A percentile compares a stretch with the other conserved stretches of the same genome.
These are phyloP conservation scores for Drosophila meridiana DNA, from an alignment of 2,888 invertebrate species.

Conservation along the genomic window DNA sequence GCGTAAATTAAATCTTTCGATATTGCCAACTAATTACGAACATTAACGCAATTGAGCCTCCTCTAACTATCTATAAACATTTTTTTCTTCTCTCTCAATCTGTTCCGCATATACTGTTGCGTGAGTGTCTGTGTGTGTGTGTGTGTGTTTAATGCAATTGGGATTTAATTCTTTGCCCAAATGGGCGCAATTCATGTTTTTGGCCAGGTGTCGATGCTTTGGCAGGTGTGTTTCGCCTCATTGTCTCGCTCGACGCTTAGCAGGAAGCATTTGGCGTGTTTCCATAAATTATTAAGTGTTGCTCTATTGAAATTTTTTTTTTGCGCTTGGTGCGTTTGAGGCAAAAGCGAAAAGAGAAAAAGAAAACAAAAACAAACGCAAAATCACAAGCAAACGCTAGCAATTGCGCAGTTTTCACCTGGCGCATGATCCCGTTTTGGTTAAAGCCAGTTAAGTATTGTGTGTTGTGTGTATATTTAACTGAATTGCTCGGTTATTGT, in stretches of 20 bases:
- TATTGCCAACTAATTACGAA: conserved; percentile 76
- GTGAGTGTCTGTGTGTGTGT: neutral
- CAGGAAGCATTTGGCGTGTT: conserved; percentile 69
- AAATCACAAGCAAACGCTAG: conserved; percentile 7
- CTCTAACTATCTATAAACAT: conserved; percentile 32
- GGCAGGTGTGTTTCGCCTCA: conserved; percentile 74
- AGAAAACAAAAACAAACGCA: neutral
- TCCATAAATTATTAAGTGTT: conserved; percentile 61
- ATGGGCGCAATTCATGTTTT: conserved; percentile 47
- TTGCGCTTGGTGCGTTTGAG: conserved; percentile 26
- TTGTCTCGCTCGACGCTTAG: conserved; percentile 52
- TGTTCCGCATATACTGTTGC: conserved; percentile 47
- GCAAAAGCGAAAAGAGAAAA: neutral
- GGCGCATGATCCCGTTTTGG: conserved; percentile 49
- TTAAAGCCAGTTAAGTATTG: conserved; percentile 49
- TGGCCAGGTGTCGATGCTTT: conserved; percentile 57
- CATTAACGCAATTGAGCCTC: conserved; percentile 71
- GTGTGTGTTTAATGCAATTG: conserved; percentile 36
- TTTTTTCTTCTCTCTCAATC: neutral
- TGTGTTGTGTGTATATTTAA: conserved; percentile 32
- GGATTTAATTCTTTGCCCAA: conserved; percentile 74
- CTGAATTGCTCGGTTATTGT: conserved; percentile 30
- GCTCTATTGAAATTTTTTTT: conserved; percentile 45
- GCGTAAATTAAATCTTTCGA: conserved; percentile 63
- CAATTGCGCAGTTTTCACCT: conserved; percentile 58